Percentiles rank a stretch among this genome's conserved stretches.
Conservation (phyloP, 2,797 vertebrate genomes). For the Mionectes olivaceus region DNA sequence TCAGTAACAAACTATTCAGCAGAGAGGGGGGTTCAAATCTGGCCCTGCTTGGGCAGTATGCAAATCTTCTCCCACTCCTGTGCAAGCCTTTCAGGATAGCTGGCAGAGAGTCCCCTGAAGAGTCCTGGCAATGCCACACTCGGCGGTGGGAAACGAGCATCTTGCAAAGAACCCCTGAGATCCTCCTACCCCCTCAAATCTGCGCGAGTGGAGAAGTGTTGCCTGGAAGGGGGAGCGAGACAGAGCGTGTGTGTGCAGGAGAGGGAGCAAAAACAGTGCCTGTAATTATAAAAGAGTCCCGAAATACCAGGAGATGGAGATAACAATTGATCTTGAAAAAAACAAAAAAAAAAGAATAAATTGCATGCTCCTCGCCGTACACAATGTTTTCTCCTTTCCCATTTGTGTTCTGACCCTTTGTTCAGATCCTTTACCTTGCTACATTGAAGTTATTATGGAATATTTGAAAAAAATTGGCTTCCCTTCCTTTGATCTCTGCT, state of each 20-base stretch:
- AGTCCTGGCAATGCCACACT: slow-evolving; percentile 69
- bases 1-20: neutral
- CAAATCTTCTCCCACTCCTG: slow-evolving; percentile 66
- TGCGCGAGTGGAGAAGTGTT: slow-evolving; percentile 53
- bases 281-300: slow-evolving; percentile 16
- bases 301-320: slow-evolving; percentile 20
- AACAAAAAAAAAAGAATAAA: neutral
- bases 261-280: neutral
- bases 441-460: neutral
- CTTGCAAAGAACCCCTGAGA: slow-evolving; percentile 65
- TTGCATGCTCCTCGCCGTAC: rapidly evolving
- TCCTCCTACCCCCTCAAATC: slow-evolving; percentile 64
- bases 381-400: neutral
- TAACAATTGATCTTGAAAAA: neutral
- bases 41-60: slow-evolving; percentile 43
- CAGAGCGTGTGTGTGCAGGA: neutral
- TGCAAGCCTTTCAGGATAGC: slow-evolving; percentile 45
- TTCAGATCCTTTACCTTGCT: slow-evolving; percentile 2
- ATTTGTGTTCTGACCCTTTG: neutral
- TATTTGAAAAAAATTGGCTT: slow-evolving; percentile 36
- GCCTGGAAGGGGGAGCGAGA: slow-evolving; percentile 55
- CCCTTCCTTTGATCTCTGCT: slow-evolving; percentile 43
- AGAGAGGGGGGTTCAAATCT: slow-evolving; percentile 19
- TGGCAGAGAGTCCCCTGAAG: slow-evolving; percentile 67
- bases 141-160: slow-evolving; percentile 57